Evolutionary conservation across 2,888 invertebrate species (phyloP).

Genomic region (Phalangium opilio): DNA sequence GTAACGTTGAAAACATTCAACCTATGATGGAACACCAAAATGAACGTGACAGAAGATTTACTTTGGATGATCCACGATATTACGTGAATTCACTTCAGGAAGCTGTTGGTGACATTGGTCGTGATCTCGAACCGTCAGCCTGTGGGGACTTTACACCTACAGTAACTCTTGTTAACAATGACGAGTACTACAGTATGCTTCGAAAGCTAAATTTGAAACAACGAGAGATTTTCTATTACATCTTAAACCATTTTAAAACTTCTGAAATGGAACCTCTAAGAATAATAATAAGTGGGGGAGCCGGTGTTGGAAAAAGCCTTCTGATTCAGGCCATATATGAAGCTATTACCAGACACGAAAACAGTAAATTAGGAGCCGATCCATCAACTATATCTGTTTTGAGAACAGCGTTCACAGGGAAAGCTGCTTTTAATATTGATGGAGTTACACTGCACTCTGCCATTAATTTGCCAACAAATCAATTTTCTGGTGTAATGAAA

Average conservation of each 20-base stretch:
- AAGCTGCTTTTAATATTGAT: conserved; percentile 23
- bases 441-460: conserved; percentile 23
- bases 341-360: too few species aligned
- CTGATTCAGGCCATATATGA: conserved; percentile 16
- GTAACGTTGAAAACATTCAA: too few species aligned
- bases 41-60: too few species aligned
- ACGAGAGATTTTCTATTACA: not conserved
- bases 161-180: not conserved
- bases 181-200: not conserved
- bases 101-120: too few species aligned
- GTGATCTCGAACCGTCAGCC: too few species aligned
- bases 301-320: conserved; percentile 21
- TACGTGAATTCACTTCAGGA: too few species aligned
- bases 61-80: too few species aligned
- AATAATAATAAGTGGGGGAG: conserved; percentile 19
- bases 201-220: not conserved
- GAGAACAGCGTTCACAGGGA: conserved; percentile 21
- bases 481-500: conserved; percentile 14
- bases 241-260: not conserved
- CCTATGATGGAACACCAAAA: too few species aligned
- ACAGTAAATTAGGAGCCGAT: conserved; percentile 9
- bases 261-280: not conserved
- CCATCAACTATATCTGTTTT: conserved; percentile 5
- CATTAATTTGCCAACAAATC: conserved; percentile 14
- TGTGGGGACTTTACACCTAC: not conserved